Conservation (phyloP, 2,888 invertebrate species). For the Globia sparganii region DNA sequence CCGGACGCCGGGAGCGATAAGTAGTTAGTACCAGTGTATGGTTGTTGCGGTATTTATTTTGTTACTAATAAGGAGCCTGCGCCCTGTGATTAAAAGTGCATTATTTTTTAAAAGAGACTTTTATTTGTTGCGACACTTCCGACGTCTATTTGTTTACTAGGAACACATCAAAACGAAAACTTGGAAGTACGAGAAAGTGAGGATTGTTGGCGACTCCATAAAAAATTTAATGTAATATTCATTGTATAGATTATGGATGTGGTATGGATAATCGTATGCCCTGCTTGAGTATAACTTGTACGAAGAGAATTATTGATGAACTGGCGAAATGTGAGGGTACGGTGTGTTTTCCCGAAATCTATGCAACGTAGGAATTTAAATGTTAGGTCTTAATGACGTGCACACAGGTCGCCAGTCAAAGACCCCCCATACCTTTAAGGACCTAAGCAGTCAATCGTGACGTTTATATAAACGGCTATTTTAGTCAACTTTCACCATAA, state of each 20-base stretch:
- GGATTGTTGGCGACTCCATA: not conserved
- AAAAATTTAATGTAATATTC: not conserved
- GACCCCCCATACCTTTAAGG: too few species aligned
- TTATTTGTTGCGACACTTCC: constrained; percentile 50
- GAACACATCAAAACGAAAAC: not conserved
- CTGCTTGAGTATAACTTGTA: not conserved
- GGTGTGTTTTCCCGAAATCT: too few species aligned
- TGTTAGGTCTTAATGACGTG: too few species aligned
- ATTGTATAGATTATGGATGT: not conserved
- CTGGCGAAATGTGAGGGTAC: too few species aligned
- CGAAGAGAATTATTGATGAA: not conserved
- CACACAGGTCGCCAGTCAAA: too few species aligned
- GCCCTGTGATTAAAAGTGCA: constrained; percentile 87
- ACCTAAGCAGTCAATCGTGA: too few species aligned
- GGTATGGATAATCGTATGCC: not conserved
- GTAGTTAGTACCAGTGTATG: constrained; percentile 77
- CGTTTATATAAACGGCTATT: too few species aligned
- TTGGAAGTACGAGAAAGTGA: not conserved
- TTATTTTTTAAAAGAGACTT: constrained; percentile 77
- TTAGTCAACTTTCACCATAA: too few species aligned
- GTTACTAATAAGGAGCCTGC: constrained; percentile 77
- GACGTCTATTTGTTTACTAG: not conserved
- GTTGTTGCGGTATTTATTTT: constrained; percentile 86
- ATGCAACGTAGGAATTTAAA: too few species aligned
- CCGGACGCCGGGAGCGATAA: constrained; percentile 61